phyloP scores from a whole-genome alignment of 2,888 invertebrate species.

The Plutella xylostella region DNA sequence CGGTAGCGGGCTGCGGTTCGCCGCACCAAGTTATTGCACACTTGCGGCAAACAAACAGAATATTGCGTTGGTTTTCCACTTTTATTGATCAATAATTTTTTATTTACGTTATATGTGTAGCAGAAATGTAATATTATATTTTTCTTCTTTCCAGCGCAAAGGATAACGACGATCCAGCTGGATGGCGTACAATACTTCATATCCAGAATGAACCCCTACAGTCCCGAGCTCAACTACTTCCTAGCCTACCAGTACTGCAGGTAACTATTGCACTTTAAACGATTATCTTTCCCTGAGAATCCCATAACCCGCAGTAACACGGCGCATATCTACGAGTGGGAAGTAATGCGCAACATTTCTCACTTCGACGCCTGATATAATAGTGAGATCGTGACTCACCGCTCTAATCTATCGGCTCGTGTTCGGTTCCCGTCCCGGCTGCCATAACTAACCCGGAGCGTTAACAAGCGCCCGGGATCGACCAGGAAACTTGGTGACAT shows the following conservation, averaged over 20 bases:
- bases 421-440: slow-evolving; percentile 37
- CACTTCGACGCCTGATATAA: slow-evolving; percentile 21
- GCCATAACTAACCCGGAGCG: slow-evolving; percentile 39
- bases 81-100: too few relatives aligned
- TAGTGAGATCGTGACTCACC: slow-evolving; percentile 50
- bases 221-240: slow-evolving; percentile 87
- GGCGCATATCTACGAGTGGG: background rate
- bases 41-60: too few relatives aligned
- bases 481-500: slow-evolving; percentile 53
- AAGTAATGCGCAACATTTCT: slow-evolving; percentile 1
- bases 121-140: background rate
- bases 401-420: slow-evolving; percentile 50
- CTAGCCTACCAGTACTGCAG: slow-evolving; percentile 89
- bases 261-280: slow-evolving; percentile 28
- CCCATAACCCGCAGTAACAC: background rate
- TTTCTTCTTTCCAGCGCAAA: slow-evolving; percentile 75
- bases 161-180: slow-evolving; percentile 87
- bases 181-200: slow-evolving; percentile 89
- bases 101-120: too few relatives aligned
- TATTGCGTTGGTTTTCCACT: too few relatives aligned
- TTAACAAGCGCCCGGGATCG: slow-evolving; percentile 39
- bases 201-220: slow-evolving; percentile 88
- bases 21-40: too few relatives aligned
- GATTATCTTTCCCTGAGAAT: too few relatives aligned
- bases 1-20: too few relatives aligned